A percentile compares a stretch with the other conserved stretches of the same genome.
Conservation (phyloP, 2,113 vertebrate genomes). For the Alectura lathami region DNA sequence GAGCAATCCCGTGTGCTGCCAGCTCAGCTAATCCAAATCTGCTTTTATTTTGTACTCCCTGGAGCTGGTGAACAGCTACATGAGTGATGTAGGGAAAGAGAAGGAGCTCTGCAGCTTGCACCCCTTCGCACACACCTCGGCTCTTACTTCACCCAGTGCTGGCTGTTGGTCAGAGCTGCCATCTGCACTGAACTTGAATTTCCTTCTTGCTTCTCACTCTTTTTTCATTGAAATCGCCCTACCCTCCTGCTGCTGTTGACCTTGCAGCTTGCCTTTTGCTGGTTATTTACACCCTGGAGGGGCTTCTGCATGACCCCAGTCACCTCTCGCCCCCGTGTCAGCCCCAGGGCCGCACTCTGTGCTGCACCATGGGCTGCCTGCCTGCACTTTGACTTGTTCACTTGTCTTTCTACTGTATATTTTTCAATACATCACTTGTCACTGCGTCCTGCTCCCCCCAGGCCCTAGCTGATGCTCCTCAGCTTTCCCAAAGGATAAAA, state of each 20-base stretch:
- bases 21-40: not conserved
- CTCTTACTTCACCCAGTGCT: not conserved
- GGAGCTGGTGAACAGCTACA: not conserved
- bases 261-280: not conserved
- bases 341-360: not conserved
- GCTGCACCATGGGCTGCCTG: fast-evolving
- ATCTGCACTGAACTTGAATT: not conserved
- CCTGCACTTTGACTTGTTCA: not conserved
- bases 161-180: not conserved
- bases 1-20: not conserved
- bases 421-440: not conserved
- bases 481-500: not conserved
- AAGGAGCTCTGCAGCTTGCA: not conserved
- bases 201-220: not conserved
- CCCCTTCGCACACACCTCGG: fast-evolving
- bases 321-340: not conserved
- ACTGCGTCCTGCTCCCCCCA: fast-evolving
- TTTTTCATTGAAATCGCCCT: not conserved
- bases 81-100: not conserved
- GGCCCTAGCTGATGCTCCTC: not conserved
- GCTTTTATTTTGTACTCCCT: not conserved
- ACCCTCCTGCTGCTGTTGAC: not conserved
- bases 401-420: not conserved
- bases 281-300: not conserved
- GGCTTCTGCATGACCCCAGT: not conserved